Base-by-base conservation (phyloP, 2,797 vertebrate genomes). In the Allobates femoralis region DNA sequence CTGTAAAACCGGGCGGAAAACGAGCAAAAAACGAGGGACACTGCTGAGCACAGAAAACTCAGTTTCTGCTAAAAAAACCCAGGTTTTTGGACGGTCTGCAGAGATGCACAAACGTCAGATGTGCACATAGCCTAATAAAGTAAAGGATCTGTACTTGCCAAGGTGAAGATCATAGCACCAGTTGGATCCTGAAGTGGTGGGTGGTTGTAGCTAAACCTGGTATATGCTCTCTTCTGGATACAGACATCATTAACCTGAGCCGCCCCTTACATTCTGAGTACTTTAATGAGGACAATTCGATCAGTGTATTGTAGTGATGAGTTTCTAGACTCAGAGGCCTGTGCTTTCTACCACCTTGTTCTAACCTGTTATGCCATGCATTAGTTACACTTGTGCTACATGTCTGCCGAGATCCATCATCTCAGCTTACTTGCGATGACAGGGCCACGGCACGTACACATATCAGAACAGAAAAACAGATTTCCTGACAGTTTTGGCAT, bases 401-500 rank as follows among this genome's bases (percentile, higher is more conserved):
- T 41, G 77, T 62, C 34, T 79, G 21, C 32, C 37, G 32, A 26
- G 12, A 26, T 26, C 56, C 10, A n/a, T 41, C 55, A 79, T 26
- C 34, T 62, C 3, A 7, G 66, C 5, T 66, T 37, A 46, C 41
- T 41, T n/a, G 23, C 21, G 81, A 83, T 74, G 67, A 83, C 32
- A 73, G 7, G 53, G 14, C 30, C 23, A 12, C 41, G 32, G 67
- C 66, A 26, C 23, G 15, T 82, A 81, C 37, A 30, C 66, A 69
- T 46, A 81, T 46, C 19, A 60, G 55, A 69, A 67, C 28, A 83
- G 66, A 83, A 58, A 82, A 23, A 74, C 66, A 58, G 51, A 60
- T 74, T 74, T 83, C 67, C 53, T 58, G 81, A 73, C 66, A 60
- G 8, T 41, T 82, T 74, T 73, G 67, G 67, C 50, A 56, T 16